Evolutionary conservation across 2,888 invertebrate genomes (phyloP), one percentile per base, ranked within the genome.

Genomic region (Tenodera sinensis): DNA sequence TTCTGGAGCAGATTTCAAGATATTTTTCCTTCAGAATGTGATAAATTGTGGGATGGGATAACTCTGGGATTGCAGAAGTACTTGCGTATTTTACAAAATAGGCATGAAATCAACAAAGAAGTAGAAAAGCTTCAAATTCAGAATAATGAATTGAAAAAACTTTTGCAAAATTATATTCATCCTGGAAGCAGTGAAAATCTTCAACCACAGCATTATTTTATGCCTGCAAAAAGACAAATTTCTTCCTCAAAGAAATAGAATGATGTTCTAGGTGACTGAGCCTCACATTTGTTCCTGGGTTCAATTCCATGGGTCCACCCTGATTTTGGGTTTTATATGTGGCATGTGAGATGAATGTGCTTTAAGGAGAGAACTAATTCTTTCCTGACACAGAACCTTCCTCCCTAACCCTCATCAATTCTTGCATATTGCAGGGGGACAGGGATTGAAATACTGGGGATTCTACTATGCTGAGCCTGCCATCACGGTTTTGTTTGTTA

Each of bases 21-120:
- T 83, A 92, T 95, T 12, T 96, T 96, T 91, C 94, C 96, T 0
- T 91, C 93, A 0, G 94, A 96, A 84, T 96, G 95, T 91, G 95
- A 96, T 91, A 94, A 95, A 89, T 93, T 97, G 83, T 97, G 97
- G 97, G 96, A 96, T 91, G 95, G 95, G 4, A 92, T 97, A 83
- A 92, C 95, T 9, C 93, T 94, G 28, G 96, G 96, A 7, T 93
- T 97, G 30, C 95, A 95, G 89, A 95, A 95, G 92, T 97, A 96
- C 93, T 94, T 96, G 90, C 94, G 94, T 54, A 94, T 96, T 91
- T 93, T 96, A 90, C 95, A 96, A 94, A 95, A 96, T 95, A 94
- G 94, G 88, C 54, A 71, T 25, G 6, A 71, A 14, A 93, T 97
- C 20, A 95, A 96, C 91, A 93, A 94, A 0, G 96, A 97, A 91